Conservation (phyloP, 1,140 invertebrate genomes). For the Parasteatoda tepidariorum region DNA sequence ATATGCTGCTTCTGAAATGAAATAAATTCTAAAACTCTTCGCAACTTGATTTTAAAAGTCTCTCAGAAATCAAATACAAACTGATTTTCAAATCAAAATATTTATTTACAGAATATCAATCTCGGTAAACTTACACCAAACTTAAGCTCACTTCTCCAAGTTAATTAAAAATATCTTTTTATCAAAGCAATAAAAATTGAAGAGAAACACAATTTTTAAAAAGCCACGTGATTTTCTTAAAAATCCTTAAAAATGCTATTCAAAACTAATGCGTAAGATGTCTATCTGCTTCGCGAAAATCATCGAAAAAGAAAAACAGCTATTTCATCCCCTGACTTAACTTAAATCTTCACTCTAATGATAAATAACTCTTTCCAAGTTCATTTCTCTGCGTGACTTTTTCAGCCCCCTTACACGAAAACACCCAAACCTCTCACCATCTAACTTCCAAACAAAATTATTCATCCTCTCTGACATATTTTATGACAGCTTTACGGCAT, state of each 20-base stretch:
- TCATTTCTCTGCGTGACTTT: not conserved
- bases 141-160: too few relatives aligned
- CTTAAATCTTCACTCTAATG: constrained; percentile 7
- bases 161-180: too few relatives aligned
- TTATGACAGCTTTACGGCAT: constrained; percentile 59
- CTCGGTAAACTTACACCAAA: too few relatives aligned
- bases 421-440: not conserved
- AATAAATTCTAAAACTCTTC: too few relatives aligned
- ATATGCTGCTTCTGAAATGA: too few relatives aligned
- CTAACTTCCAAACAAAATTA: constrained; percentile 17
- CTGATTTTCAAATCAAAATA: too few relatives aligned
- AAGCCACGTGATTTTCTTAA: not conserved
- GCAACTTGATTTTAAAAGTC: too few relatives aligned
- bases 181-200: not conserved
- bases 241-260: not conserved
- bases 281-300: not conserved
- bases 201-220: not conserved
- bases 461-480: constrained; percentile 51
- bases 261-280: not conserved
- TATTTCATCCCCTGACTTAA: constrained; percentile 4
- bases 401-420: not conserved
- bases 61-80: too few relatives aligned
- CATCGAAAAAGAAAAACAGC: constrained; percentile 26
- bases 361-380: constrained; percentile 52
- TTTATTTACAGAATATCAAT: too few relatives aligned